A percentile compares a stretch with the other conserved stretches of the same genome.
These are phyloP conservation scores for Conus canariensis DNA, from an alignment of 2,888 invertebrate species.

Conservation along the genomic window DNA sequence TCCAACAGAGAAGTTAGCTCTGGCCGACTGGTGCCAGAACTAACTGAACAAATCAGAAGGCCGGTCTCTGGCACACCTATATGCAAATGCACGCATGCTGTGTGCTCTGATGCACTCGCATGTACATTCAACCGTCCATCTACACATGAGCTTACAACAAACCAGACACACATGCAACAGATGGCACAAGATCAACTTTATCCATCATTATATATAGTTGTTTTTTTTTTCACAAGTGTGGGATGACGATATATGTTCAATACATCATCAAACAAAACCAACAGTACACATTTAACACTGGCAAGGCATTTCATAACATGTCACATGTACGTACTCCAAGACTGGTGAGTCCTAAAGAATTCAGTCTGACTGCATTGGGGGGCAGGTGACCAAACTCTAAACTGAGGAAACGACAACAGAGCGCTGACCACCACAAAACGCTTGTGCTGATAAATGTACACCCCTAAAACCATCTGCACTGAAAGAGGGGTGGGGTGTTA, in stretches of 20 bases:
- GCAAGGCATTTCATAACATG: slow-evolving; percentile 28
- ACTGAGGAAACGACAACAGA: neutral
- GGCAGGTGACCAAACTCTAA: neutral
- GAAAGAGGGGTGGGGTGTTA: neutral
- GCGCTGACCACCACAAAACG: neutral
- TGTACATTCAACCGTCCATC: too few species aligned
- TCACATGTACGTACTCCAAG: neutral
- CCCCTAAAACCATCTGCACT: neutral
- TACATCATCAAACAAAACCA: neutral
- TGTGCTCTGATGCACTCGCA: too few species aligned
- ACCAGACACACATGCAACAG: neutral
- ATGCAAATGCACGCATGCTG: too few species aligned
- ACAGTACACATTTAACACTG: slow-evolving; percentile 4
- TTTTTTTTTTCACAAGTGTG: slow-evolving; percentile 20
- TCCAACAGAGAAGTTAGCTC: too few species aligned
- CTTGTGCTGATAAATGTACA: neutral
- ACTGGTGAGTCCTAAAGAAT: neutral
- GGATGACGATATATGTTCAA: slow-evolving; percentile 1
- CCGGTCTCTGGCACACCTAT: too few species aligned
- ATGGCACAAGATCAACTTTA: slow-evolving; percentile 27
- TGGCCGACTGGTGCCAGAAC: too few species aligned
- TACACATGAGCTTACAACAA: too few species aligned
- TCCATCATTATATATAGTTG: slow-evolving; percentile 12
- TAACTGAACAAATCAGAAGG: too few species aligned
- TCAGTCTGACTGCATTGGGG: neutral